Evolutionary conservation across 2,888 invertebrate genomes (phyloP).

Genomic region (Augiades crinisus): DNA sequence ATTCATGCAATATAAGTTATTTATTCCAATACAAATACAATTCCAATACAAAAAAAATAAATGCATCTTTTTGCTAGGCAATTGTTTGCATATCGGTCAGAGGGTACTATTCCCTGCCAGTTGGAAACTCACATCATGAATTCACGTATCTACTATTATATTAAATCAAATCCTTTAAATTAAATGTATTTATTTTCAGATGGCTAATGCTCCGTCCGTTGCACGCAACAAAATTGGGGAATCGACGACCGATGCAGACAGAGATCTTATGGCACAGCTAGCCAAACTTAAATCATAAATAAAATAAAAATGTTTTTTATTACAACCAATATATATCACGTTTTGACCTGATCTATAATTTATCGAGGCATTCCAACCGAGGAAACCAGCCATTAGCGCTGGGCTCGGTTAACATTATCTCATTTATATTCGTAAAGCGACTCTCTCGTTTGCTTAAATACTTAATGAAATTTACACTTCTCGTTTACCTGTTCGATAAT

Average conservation of each 20-base stretch:
- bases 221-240: slow-evolving; percentile 80
- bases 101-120: no score
- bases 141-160: no score
- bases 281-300: slow-evolving; percentile 71
- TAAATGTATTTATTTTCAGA: slow-evolving; percentile 64
- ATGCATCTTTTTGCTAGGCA: no score
- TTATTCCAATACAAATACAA: no score
- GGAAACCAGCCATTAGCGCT: slow-evolving; percentile 25
- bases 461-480: slow-evolving; percentile 65
- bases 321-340: no score
- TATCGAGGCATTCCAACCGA: slow-evolving; percentile 30
- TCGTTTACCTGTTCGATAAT: slow-evolving; percentile 57
- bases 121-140: no score
- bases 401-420: slow-evolving; percentile 35
- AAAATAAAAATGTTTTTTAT: no score
- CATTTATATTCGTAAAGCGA: slow-evolving; percentile 62
- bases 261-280: slow-evolving; percentile 87
- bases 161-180: no score
- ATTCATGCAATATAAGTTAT: no score
- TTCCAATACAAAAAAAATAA: no score
- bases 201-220: slow-evolving; percentile 85
- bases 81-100: no score
- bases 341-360: background rate
- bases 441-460: slow-evolving; percentile 59
- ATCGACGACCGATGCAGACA: slow-evolving; percentile 82